Evolutionary conservation across 2,888 invertebrate genomes (phyloP).

Genomic region (Drosophila histrio): DNA sequence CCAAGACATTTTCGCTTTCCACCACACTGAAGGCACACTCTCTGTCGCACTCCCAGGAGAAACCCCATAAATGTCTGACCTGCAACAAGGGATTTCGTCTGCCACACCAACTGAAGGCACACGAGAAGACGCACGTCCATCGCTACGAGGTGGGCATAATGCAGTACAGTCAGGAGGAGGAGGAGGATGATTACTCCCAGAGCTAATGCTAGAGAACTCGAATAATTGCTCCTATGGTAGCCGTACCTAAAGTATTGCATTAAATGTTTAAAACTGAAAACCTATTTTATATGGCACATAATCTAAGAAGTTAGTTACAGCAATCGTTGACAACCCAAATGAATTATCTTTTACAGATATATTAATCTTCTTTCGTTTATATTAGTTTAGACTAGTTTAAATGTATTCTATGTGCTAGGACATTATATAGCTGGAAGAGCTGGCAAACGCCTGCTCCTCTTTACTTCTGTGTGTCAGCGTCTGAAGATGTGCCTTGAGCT

Average conservation of each 20-base stretch:
- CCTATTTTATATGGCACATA: no score
- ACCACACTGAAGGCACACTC: conserved; percentile 79
- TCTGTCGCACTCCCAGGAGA: conserved; percentile 77
- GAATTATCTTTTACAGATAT: not conserved
- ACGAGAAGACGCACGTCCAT: conserved; percentile 63
- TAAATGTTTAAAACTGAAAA: no score
- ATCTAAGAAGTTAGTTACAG: no score
- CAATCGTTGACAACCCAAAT: no score
- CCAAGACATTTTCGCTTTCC: conserved; percentile 78
- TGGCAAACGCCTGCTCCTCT: conserved; percentile 50
- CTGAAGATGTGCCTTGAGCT: conserved; percentile 81
- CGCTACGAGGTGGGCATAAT: conserved; percentile 38
- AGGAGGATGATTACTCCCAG: conserved; percentile 10
- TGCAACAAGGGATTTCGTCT: conserved; percentile 82
- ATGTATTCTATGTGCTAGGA: not conserved
- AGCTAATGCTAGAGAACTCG: not conserved
- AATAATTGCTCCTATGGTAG: conserved; percentile 33
- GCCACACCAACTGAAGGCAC: conserved; percentile 83
- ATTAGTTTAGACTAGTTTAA: conserved; percentile 14
- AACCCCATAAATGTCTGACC: conserved; percentile 78
- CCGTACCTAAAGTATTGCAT: not conserved
- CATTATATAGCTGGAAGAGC: conserved; percentile 13
- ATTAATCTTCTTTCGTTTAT: not conserved
- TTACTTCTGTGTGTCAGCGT: conserved; percentile 80
- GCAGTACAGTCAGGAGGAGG: conserved; percentile 32